A percentile compares a stretch with the other conserved stretches of the same genome.
Evolutionary conservation across 1,140 invertebrate genomes (phyloP).

Genomic region (Drosophila equinoxialis): DNA sequence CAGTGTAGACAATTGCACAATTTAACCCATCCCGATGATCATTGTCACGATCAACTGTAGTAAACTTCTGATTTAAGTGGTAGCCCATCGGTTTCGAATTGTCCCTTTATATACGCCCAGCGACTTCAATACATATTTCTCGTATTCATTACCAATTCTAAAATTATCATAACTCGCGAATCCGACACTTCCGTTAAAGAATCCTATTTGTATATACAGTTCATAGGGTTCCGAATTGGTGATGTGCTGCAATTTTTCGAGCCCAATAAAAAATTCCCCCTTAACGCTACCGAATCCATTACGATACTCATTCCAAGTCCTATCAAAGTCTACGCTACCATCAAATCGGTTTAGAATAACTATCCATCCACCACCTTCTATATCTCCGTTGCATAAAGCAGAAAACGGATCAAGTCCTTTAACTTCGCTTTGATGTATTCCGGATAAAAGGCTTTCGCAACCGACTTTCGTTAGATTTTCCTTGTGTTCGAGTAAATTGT

Average conservation of each 20-base stretch:
- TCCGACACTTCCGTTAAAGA: neutral
- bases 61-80: conserved; percentile 15
- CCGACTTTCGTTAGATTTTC: neutral
- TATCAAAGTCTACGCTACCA: conserved; percentile 86
- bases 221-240: conserved; percentile 22
- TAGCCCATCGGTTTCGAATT: neutral
- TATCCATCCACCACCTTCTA: conserved; percentile 84
- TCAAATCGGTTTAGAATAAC: conserved; percentile 86
- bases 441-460: neutral
- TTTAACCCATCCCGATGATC: neutral
- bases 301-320: conserved; percentile 86
- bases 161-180: conserved; percentile 47
- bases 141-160: conserved; percentile 26
- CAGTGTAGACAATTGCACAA: conserved; percentile 23
- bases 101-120: no score
- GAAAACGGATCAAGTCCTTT: conserved; percentile 12
- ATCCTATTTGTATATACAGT: conserved; percentile 33
- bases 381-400: conserved; percentile 72
- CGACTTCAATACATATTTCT: conserved; percentile 2
- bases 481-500: neutral
- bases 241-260: conserved; percentile 84
- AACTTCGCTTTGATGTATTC: neutral
- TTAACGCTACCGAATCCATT: conserved; percentile 85
- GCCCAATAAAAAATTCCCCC: conserved; percentile 86
- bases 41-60: no score